A percentile compares a stretch with the other conserved stretches of the same genome.
These are phyloP conservation scores for Pachycephala philippinensis DNA, from an alignment of 2,113 vertebrate genomes.

Conservation along the genomic window DNA sequence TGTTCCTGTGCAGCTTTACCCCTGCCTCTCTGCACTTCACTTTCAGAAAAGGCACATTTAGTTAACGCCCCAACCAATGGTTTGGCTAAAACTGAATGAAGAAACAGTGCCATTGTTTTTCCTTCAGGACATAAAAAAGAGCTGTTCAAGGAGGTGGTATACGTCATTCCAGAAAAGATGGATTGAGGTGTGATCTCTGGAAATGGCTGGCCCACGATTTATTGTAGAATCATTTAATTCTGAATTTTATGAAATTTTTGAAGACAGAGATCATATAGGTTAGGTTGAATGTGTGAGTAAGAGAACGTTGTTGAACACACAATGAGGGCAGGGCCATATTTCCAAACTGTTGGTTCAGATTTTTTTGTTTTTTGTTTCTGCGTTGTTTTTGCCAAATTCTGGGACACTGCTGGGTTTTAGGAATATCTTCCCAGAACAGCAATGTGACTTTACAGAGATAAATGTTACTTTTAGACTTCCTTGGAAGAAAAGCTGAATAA, in stretches of 20 bases:
- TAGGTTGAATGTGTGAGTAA: background rate
- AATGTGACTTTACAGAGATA: background rate
- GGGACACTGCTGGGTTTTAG: background rate
- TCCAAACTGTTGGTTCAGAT: background rate
- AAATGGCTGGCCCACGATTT: accelerated
- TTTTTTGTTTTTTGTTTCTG: background rate
- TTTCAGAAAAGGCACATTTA: background rate
- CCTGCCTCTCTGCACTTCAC: background rate
- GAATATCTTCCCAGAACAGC: background rate
- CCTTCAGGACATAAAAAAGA: background rate
- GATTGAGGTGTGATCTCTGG: background rate
- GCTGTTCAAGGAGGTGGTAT: background rate
- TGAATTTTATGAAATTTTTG: background rate
- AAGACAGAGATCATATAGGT: background rate
- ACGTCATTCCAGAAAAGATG: background rate
- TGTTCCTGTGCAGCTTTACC: background rate
- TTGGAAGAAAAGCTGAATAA: background rate
- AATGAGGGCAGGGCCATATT: background rate
- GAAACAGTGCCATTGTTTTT: accelerated
- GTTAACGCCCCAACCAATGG: background rate
- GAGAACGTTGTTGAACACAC: background rate
- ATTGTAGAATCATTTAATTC: background rate
- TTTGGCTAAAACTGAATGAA: background rate
- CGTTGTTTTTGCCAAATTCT: background rate
- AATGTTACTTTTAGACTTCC: background rate